A percentile compares a stretch with the other conserved stretches of the same genome.
phyloP scores from a whole-genome alignment of 2,797 vertebrate genomes.

The Masticophis lateralis region DNA sequence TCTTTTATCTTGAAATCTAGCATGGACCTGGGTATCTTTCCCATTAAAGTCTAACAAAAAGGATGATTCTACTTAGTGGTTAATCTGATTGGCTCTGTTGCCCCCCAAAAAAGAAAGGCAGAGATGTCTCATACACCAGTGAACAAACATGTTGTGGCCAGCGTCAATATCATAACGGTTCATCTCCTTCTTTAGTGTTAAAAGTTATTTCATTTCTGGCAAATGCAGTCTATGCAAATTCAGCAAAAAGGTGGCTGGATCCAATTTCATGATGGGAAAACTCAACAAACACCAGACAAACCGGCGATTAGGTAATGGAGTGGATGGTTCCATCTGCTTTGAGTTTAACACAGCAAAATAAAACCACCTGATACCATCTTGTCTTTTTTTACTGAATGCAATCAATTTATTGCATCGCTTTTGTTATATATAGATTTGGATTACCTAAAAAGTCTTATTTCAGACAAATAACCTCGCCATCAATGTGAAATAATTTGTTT shows the following conservation, averaged over 20 bases:
- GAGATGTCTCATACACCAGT: neutral
- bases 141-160: neutral
- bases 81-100: neutral
- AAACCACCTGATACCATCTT: neutral
- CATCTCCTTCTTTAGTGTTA: neutral
- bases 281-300: neutral
- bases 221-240: neutral
- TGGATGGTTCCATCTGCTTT: conserved; percentile 1
- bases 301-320: neutral
- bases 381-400: conserved; percentile 8
- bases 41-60: neutral
- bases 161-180: neutral
- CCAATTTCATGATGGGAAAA: neutral
- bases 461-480: neutral
- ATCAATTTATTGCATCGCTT: neutral
- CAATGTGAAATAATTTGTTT: neutral
- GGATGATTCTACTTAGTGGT: neutral
- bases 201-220: neutral
- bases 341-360: neutral
- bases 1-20: neutral
- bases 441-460: neutral
- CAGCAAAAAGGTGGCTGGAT: neutral
- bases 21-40: neutral
- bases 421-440: neutral
- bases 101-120: neutral